Base-by-base conservation (phyloP, 2,888 invertebrate genomes). In the Aquatica leii region DNA sequence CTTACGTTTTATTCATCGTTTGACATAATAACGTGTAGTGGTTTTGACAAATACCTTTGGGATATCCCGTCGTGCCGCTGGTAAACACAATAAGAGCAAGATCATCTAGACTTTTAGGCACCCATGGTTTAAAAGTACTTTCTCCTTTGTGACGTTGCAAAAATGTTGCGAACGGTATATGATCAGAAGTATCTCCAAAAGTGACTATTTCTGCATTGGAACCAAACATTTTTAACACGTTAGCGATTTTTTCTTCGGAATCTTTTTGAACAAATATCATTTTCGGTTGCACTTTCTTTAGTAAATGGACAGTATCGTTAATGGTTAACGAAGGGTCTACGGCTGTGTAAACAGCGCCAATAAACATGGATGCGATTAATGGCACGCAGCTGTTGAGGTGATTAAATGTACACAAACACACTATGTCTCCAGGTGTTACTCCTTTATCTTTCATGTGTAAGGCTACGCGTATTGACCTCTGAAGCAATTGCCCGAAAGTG, bases 11-110 rank as follows among this genome's bases (percentile, higher is more conserved):
- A 18, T 46, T 46, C 4, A n/a, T 20, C 1, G 18, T 14, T 49
- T 68, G 64, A 17, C 11, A 55, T 15, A 65, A 5, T 6, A 68
- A 17, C 8, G 57, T 21, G 43, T 54, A 63, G 21, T 73, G 73
- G 57, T 50, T 71, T 11, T 68, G 48, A 31, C 67, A 66, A 14
- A 73, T 69, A 11, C 68, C 73, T 62, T 73, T 73, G 1, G 73
- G 65, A 18, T 69, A 51, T 3, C 73, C 73, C n/a, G 73, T 73
- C 1, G 73, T 69, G 14, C 71, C 71, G 49, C 71, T 73, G 49
- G 69, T 71, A 52, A 71, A 71, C 17, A 71, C 40, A 50, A 73
- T 68, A 1, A 68, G 21, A 0, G 59, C 60, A 2, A 67, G 68
- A 8, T 69, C 67, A 8, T 51, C 21, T 6, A 66, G 40, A 48